Conservation (phyloP, 1,140 invertebrate species). For the Hycleus cichorii region DNA sequence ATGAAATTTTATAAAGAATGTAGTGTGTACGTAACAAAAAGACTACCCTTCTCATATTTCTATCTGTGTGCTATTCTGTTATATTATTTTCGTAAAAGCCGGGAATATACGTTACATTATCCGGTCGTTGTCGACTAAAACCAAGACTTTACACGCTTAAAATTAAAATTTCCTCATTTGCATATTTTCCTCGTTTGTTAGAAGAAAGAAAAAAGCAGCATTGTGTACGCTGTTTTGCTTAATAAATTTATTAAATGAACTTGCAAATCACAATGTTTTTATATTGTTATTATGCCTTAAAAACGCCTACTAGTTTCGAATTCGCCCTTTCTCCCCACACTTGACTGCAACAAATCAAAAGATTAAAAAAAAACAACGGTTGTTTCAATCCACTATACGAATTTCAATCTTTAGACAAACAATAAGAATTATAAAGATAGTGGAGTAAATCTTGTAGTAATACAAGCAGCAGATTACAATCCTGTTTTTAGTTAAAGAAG, state of each 20-base stretch:
- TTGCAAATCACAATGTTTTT: constrained; percentile 14
- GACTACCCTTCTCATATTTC: too few species aligned
- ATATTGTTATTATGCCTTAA: constrained; percentile 10
- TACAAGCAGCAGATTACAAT: constrained; percentile 9
- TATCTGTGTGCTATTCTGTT: too few species aligned
- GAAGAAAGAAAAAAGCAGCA: constrained; percentile 6
- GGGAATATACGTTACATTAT: too few species aligned
- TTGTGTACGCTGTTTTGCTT: constrained; percentile 7
- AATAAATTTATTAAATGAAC: constrained; percentile 17
- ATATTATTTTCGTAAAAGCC: too few species aligned
- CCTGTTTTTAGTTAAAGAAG: constrained; percentile 2
- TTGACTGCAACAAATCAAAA: too few species aligned
- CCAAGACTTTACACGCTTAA: constrained; percentile 11
- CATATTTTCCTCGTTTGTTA: constrained; percentile 12
- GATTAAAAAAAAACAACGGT: too few species aligned
- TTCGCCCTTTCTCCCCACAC: too few species aligned
- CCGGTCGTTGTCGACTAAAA: neutral
- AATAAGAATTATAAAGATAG: constrained; percentile 17
- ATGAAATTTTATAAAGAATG: too few species aligned
- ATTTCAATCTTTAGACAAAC: neutral
- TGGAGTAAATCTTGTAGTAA: constrained; percentile 8
- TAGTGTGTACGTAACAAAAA: too few species aligned
- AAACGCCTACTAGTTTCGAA: too few species aligned
- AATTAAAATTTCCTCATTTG: constrained; percentile 12
- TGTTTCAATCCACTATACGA: too few species aligned